phyloP scores from a whole-genome alignment of 2,113 vertebrate species.

The Pedetes capensis region DNA sequence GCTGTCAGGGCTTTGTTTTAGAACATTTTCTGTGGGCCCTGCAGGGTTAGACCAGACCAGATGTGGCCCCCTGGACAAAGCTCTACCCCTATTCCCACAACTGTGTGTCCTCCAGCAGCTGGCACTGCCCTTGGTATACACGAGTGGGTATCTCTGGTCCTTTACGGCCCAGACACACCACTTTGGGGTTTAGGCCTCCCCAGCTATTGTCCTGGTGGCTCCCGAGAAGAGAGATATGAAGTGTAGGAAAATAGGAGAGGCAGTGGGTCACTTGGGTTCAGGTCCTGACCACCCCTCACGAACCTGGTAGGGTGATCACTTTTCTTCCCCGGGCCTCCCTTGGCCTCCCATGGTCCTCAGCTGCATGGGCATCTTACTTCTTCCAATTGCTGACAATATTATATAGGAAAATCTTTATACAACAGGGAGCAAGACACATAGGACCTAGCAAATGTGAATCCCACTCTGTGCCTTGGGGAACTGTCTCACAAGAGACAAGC shows the following conservation, averaged over 20 bases:
- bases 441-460: neutral
- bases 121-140: neutral
- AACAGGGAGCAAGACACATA: neutral
- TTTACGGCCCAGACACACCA: neutral
- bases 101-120: neutral
- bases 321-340: neutral
- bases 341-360: neutral
- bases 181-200: neutral
- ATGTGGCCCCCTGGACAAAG: neutral
- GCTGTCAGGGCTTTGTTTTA: neutral
- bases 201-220: neutral
- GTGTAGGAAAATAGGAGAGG: neutral
- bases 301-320: no score
- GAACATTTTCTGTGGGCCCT: neutral
- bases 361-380: neutral
- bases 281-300: neutral
- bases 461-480: neutral
- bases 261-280: neutral
- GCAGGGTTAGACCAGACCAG: neutral
- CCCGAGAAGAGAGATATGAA: neutral
- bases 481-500: neutral
- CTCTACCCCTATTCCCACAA: neutral
- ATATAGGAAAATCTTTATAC: neutral
- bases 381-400: neutral
- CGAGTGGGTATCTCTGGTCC: neutral